These are phyloP conservation scores for Drosophila dunni DNA, from an alignment of 1,140 invertebrate genomes.

Conservation along the genomic window DNA sequence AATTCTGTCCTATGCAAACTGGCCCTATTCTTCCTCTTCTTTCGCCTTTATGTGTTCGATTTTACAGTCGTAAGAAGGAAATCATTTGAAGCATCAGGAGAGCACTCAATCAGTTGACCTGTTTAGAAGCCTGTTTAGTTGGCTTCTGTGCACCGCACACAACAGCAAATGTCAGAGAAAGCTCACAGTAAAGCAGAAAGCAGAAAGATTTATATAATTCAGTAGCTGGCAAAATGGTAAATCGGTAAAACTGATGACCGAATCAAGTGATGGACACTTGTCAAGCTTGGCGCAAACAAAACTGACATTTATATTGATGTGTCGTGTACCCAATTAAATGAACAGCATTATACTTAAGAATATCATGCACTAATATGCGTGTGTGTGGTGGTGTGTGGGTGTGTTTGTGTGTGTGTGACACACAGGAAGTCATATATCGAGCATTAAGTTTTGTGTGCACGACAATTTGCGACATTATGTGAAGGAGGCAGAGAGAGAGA, in stretches of 20 bases:
- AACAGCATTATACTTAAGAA: conserved; percentile 45
- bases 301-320: conserved; percentile 75
- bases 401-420: not conserved
- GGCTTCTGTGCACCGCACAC: not conserved
- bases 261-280: conserved; percentile 51
- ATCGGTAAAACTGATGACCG: conserved; percentile 25
- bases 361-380: conserved; percentile 5
- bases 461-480: conserved; percentile 45
- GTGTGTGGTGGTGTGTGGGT: not conserved
- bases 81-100: conserved; percentile 3
- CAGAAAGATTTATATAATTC: conserved; percentile 44
- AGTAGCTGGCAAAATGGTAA: conserved; percentile 1
- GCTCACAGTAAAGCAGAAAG: conserved; percentile 25
- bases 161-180: not conserved
- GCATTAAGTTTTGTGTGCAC: conserved; percentile 61
- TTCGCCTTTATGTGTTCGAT: not conserved
- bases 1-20: conserved; percentile 2
- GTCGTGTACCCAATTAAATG: conserved; percentile 61
- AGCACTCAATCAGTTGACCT: conserved; percentile 17
- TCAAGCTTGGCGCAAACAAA: conserved; percentile 47
- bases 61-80: conserved; percentile 1
- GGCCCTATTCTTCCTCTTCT: not conserved
- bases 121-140: conserved; percentile 13
- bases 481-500: not conserved
- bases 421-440: conserved; percentile 52